phyloP scores from a whole-genome alignment of 2,113 vertebrate species.

The Butorides virescens region DNA sequence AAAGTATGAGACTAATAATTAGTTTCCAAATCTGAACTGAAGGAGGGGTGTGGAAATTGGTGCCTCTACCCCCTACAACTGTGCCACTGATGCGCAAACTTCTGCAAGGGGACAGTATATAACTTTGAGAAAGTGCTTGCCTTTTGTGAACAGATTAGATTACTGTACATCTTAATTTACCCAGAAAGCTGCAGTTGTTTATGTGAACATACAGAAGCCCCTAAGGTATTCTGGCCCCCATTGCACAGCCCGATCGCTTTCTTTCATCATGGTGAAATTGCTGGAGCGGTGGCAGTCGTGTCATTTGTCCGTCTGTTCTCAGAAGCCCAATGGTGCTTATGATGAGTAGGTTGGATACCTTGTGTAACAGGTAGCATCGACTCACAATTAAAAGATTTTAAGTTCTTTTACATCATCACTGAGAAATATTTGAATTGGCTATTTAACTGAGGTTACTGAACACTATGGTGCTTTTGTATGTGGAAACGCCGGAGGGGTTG shows the following conservation, averaged over 20 bases:
- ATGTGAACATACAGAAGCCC: neutral
- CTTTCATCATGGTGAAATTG: neutral
- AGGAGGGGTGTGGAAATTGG: neutral
- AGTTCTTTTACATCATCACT: neutral
- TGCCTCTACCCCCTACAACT: neutral
- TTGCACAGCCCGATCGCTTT: neutral
- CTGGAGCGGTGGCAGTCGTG: neutral
- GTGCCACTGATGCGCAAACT: rapidly evolving
- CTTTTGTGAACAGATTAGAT: neutral
- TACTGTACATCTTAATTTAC: neutral
- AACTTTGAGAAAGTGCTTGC: neutral
- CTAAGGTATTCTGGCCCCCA: neutral
- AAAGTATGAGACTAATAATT: neutral
- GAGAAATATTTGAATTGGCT: neutral
- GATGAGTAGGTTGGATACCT: neutral
- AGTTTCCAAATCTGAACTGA: neutral
- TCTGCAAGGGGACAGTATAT: rapidly evolving
- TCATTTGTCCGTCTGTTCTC: neutral
- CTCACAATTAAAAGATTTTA: neutral
- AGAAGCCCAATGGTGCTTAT: neutral
- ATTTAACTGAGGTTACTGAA: neutral
- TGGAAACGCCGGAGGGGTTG: neutral
- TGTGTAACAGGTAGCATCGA: neutral
- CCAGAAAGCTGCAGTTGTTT: neutral
- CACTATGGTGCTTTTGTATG: neutral